Percentiles rank a stretch among this genome's conserved stretches.
Evolutionary conservation across 2,797 vertebrate species (phyloP).

Genomic region (Astyanax mexicanus): DNA sequence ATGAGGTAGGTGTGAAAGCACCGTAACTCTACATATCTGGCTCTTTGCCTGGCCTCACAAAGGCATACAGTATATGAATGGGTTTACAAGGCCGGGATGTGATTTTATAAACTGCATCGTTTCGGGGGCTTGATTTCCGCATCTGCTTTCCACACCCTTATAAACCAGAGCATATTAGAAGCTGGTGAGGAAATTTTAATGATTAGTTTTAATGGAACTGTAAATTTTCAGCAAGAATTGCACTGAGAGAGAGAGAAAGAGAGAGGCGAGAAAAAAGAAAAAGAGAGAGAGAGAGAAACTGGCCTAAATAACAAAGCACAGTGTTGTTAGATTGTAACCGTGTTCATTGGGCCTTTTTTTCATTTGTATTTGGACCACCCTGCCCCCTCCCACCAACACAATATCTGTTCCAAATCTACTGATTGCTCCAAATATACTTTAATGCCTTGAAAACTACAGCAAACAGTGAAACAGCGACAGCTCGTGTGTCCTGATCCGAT

Average conservation of each 20-base stretch:
- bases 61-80: slow-evolving; percentile 58
- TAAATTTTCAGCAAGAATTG: slow-evolving; percentile 44
- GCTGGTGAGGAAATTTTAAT: slow-evolving; percentile 29
- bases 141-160: slow-evolving; percentile 52
- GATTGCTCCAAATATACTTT: slow-evolving; percentile 15
- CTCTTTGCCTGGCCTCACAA: slow-evolving; percentile 17
- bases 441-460: slow-evolving; percentile 20
- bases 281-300: slow-evolving; percentile 20
- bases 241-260: background rate
- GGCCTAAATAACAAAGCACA: slow-evolving; percentile 25
- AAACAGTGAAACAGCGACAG: slow-evolving; percentile 1
- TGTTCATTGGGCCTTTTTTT: slow-evolving; percentile 8
- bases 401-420: slow-evolving; percentile 30
- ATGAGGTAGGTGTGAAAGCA: too few relatives aligned
- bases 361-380: background rate
- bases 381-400: background rate
- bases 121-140: slow-evolving; percentile 31
- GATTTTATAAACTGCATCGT: slow-evolving; percentile 58
- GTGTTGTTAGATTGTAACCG: too few relatives aligned
- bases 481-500: slow-evolving; percentile 18
- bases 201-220: slow-evolving; percentile 47
- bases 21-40: too few relatives aligned
- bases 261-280: slow-evolving; percentile 4
- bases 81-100: slow-evolving; percentile 45
- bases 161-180: slow-evolving; percentile 42